Evolutionary conservation across 2,797 vertebrate species (phyloP), one percentile per base, ranked within the genome.

Genomic region (Lerista edwardsae): DNA sequence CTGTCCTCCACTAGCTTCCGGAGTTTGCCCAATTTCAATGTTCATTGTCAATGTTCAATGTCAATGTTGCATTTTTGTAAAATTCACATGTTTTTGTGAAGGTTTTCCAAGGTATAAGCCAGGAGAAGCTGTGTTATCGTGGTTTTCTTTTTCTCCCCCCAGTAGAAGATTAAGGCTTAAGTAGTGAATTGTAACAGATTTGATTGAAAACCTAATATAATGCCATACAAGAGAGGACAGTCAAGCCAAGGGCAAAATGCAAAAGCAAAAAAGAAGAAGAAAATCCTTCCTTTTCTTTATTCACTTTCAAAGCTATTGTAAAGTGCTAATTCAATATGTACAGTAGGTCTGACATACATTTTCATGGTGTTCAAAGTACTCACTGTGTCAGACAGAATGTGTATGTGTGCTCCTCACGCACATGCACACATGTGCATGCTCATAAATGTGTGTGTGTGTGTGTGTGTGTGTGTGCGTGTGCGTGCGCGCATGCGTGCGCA

Each of bases 151-250:
- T 34, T 27, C 10, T 4, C 51, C 51, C 23, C 59, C 12, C 62
- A 27, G 14, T 69, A 88, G 86, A 92, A 89, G 85, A 83, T 88
- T 82, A 87, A 79, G 67, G 87, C 84, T 75, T 86, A 91, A 90
- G 4, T 77, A 57, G 86, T 84, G 82, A 39, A 84, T 78, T 89
- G 82, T 74, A 88, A 55, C 23, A 84, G 80, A 51, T 89, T 85
- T 86, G 73, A 89, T 77, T 75, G 79, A 93, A 90, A 89, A 44
- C 15, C 57, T 64, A 21, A 19, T 85, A 87, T 75, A 87, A 91
- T 87, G 75, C 73, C 25, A 85, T 34, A 80, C 79, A 87, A 89
- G 74, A 86, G 79, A 73, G 77, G 82, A 74, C 75, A 82, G 59
- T 69, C 36, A 83, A 86, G 81, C 61, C 57, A 76, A 75, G 51